Evolutionary conservation across 2,888 invertebrate species (phyloP).

Genomic region (Sarcophaga caerulescens): DNA sequence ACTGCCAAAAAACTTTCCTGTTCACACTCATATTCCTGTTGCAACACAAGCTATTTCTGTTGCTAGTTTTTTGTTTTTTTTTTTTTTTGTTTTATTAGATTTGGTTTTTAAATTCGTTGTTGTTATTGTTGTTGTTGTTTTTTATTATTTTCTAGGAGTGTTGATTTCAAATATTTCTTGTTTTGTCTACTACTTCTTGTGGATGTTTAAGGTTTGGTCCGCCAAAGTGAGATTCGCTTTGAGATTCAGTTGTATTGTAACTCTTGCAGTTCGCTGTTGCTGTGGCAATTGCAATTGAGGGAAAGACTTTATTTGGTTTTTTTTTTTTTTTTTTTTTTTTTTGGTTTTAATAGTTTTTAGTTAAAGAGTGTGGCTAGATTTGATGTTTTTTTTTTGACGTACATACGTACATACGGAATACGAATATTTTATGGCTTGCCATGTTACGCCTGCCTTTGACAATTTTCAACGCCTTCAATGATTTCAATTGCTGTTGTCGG

Average conservation of each 20-base stretch:
- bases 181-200: neutral
- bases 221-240: conserved; percentile 60
- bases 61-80: neutral
- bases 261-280: neutral
- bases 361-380: conserved; percentile 9
- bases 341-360: conserved; percentile 17
- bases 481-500: conserved; percentile 1
- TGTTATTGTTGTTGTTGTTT: neutral
- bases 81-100: too few relatives aligned
- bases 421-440: conserved; percentile 55
- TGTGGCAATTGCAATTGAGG: conserved; percentile 30
- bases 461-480: conserved; percentile 67
- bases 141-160: conserved; percentile 59
- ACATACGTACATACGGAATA: conserved; percentile 27
- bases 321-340: neutral
- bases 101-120: conserved; percentile 28
- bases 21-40: conserved; percentile 25
- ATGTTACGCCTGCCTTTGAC: conserved; percentile 68
- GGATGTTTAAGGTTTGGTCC: conserved; percentile 64
- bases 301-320: conserved; percentile 26
- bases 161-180: conserved; percentile 27
- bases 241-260: conserved; percentile 39
- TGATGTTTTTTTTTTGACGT: conserved; percentile 11
- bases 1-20: neutral
- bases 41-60: neutral